These are phyloP conservation scores for Cuniculus paca DNA, from an alignment of 2,797 vertebrate genomes.

Conservation along the genomic window DNA sequence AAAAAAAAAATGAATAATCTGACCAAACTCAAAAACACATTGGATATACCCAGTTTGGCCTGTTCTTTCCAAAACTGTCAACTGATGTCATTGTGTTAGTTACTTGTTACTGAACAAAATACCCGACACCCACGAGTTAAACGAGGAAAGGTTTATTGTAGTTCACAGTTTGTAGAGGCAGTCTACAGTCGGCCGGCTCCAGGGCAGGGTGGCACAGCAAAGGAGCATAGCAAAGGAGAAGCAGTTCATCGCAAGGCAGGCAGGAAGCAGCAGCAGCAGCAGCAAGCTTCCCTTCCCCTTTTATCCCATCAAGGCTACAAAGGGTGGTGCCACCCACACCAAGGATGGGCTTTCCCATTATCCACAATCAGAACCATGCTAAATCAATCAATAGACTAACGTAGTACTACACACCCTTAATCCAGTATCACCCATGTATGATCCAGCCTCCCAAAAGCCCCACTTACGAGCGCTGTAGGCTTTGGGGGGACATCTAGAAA, in stretches of 20 bases:
- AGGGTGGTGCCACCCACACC: not conserved
- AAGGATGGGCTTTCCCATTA: not conserved
- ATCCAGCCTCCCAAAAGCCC: not conserved
- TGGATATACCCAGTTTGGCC: not conserved
- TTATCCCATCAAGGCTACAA: not conserved
- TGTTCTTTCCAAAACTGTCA: conserved; percentile 13
- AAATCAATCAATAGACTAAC: not conserved
- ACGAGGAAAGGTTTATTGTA: not conserved
- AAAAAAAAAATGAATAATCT: not conserved
- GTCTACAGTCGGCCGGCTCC: not conserved
- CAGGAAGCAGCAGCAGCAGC: not conserved
- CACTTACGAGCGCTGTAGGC: not conserved
- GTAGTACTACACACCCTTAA: not conserved
- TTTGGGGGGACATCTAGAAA: not conserved
- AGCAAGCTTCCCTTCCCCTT: not conserved
- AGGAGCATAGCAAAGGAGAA: not conserved
- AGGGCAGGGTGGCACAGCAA: not conserved
- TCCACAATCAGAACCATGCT: not conserved
- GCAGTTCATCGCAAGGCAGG: not conserved
- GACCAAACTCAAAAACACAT: conserved; percentile 27
- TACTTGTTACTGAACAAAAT: not conserved
- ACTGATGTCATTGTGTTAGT: not conserved
- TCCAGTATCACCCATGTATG: not conserved
- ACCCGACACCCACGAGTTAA: not conserved
- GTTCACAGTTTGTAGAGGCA: not conserved